These are phyloP conservation scores for Solea senegalensis DNA, from an alignment of 2,113 vertebrate genomes.

Conservation along the genomic window DNA sequence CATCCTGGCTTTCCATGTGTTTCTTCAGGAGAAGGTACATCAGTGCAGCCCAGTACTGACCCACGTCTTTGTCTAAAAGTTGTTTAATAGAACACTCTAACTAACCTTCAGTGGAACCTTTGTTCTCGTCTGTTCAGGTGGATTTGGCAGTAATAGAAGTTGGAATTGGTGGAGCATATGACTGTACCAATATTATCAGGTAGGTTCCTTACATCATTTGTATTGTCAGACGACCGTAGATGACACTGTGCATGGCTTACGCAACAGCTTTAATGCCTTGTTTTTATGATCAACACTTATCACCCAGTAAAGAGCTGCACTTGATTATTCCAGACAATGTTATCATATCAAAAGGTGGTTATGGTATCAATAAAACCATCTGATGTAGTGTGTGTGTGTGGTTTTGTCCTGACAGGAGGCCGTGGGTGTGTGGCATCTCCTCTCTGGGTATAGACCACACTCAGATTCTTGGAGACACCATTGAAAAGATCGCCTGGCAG, in stretches of 20 bases:
- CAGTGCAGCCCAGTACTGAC: no score
- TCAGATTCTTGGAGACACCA: conserved; percentile 91
- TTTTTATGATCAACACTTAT: neutral
- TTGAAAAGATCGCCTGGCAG: conserved; percentile 97
- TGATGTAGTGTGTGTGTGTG: neutral
- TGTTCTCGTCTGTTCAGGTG: conserved; percentile 45
- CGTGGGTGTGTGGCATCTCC: conserved; percentile 92
- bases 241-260: neutral
- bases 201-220: conserved; percentile 43
- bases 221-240: no score
- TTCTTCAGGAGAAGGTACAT: conserved; percentile 92
- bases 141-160: conserved; percentile 89
- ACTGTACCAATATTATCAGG: conserved; percentile 97
- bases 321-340: neutral
- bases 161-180: conserved; percentile 94
- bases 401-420: conserved; percentile 76
- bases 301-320: neutral
- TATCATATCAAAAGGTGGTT: neutral
- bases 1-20: conserved; percentile 94
- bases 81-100: no score
- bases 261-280: neutral
- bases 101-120: no score
- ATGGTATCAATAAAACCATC: no score
- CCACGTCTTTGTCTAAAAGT: no score
- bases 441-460: conserved; percentile 94